Evolutionary conservation across 2,888 invertebrate genomes (phyloP).

Genomic region (Ophion ellenae): DNA sequence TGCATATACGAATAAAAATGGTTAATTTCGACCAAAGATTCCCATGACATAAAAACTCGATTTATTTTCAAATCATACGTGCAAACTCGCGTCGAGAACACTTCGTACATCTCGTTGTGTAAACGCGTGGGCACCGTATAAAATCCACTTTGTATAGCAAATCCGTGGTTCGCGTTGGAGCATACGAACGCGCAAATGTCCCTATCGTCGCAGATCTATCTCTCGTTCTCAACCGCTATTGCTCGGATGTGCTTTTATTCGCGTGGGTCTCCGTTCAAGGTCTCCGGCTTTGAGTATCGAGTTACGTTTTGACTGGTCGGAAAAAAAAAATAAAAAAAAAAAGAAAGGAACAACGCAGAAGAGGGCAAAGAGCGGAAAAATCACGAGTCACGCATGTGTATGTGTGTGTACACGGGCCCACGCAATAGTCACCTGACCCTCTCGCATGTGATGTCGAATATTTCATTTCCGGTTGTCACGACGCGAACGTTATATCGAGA

Average conservation of each 20-base stretch:
- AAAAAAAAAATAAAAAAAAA: slow-evolving; percentile 56
- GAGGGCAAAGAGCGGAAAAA: slow-evolving; percentile 4
- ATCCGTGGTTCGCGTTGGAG: not conserved
- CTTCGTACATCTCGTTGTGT: no score
- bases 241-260: slow-evolving; percentile 71
- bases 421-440: slow-evolving; percentile 11
- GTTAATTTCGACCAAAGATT: no score
- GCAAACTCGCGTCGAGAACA: no score
- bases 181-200: not conserved
- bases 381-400: not conserved
- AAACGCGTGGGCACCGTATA: no score
- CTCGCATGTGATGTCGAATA: slow-evolving; percentile 1
- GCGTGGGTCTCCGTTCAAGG: slow-evolving; percentile 76
- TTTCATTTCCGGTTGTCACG: slow-evolving; percentile 13
- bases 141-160: not conserved
- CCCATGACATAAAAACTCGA: no score
- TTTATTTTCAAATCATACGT: no score
- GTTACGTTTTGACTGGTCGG: slow-evolving; percentile 68
- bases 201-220: not conserved
- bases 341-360: not conserved
- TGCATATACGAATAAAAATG: no score
- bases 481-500: slow-evolving; percentile 8
- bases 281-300: slow-evolving; percentile 70
- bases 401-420: no score
- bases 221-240: not conserved